Percentiles rank a stretch among this genome's conserved stretches.
Conservation (phyloP, 2,797 vertebrate genomes). For the Gymnoscopelus braueri region DNA sequence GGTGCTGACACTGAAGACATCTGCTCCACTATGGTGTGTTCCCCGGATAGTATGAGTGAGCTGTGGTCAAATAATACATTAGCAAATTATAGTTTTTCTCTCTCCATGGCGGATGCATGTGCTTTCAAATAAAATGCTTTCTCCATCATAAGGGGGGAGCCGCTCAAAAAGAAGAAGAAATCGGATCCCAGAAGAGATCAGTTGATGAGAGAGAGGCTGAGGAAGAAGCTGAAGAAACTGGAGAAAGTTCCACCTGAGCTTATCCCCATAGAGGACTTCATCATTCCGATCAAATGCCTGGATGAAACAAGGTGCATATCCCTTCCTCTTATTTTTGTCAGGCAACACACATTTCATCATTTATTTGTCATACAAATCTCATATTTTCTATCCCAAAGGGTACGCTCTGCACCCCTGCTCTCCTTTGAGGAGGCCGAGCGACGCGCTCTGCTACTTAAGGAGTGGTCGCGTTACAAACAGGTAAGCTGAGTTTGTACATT, state of each 20-base stretch:
- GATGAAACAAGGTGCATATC: constrained; percentile 85
- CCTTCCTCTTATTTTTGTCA: no score
- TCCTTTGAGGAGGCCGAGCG: constrained; percentile 86
- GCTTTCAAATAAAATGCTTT: constrained; percentile 22
- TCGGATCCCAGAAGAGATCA: constrained; percentile 87
- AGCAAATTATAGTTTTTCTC: no score
- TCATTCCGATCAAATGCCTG: constrained; percentile 79
- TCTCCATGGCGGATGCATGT: not conserved
- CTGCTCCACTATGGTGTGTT: constrained; percentile 87
- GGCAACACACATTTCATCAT: no score
- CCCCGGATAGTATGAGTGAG: not conserved
- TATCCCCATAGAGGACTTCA: constrained; percentile 94
- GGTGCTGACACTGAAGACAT: constrained; percentile 81
- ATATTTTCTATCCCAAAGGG: constrained; percentile 67
- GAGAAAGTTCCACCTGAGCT: constrained; percentile 88
- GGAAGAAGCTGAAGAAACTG: constrained; percentile 88
- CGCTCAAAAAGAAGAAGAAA: constrained; percentile 94
- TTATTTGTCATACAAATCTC: no score
- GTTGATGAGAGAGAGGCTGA: constrained; percentile 87
- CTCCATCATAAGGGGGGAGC: constrained; percentile 84
- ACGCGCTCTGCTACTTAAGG: constrained; percentile 88
- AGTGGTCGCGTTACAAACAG: constrained; percentile 88
- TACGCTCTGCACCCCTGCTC: constrained; percentile 71
- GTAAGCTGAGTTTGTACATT: constrained; percentile 37
- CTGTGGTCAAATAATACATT: no score